A percentile compares a stretch with the other conserved stretches of the same genome.
Conservation (phyloP, 23 tunicate genomes). For the Halocynthia roretzi region DNA sequence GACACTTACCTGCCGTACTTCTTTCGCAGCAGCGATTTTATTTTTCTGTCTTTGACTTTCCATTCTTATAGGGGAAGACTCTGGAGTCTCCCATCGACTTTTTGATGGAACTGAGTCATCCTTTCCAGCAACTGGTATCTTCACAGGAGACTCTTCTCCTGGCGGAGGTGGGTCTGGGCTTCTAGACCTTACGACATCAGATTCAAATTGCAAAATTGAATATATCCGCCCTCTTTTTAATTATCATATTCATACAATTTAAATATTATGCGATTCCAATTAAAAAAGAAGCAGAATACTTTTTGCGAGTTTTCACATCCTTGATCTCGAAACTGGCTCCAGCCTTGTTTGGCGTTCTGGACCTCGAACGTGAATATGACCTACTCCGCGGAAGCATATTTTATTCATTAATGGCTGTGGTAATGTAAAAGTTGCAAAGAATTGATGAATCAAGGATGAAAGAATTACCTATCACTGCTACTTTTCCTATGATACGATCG, state of each 20-base stretch:
- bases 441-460: neutral
- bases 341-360: neutral
- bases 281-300: neutral
- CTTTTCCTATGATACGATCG: neutral
- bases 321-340: no score
- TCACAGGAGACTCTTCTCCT: neutral
- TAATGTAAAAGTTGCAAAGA: neutral
- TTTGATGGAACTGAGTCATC: neutral
- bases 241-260: neutral
- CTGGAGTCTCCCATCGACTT: slow-evolving; percentile 30
- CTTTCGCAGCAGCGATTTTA: neutral
- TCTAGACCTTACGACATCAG: neutral
- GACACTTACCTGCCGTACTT: neutral
- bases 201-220: neutral
- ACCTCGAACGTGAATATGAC: slow-evolving; percentile 36
- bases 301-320: neutral
- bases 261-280: no score
- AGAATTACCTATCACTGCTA: neutral
- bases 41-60: neutral
- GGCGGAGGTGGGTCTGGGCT: neutral
- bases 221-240: neutral
- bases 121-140: neutral
- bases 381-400: neutral
- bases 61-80: neutral
- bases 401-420: neutral